Percentiles rank a stretch among this genome's conserved stretches.
phyloP scores from a whole-genome alignment of 1,140 invertebrate species.

The Papilio dardanus region DNA sequence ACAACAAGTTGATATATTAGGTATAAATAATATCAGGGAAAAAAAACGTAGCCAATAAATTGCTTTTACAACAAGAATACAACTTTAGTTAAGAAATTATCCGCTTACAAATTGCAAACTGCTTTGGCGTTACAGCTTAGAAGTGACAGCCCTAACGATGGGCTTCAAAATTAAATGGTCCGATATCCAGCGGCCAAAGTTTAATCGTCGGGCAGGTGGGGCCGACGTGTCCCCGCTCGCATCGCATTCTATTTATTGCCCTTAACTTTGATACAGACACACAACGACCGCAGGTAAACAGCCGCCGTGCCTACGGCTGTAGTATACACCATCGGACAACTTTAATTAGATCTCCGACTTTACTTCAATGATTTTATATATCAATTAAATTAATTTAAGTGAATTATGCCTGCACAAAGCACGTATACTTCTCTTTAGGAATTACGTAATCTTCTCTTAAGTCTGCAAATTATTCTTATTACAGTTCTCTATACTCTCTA shows the following conservation, averaged over 20 bases:
- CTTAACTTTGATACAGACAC: constrained; percentile 44
- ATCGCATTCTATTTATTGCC: constrained; percentile 61
- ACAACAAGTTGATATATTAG: too few relatives aligned
- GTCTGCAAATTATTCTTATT: too few relatives aligned
- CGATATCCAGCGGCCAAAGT: constrained; percentile 59
- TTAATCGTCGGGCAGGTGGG: constrained; percentile 73
- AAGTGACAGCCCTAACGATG: constrained; percentile 50
- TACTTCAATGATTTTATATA: background rate
- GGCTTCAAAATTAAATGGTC: constrained; percentile 60
- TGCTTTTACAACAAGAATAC: too few relatives aligned
- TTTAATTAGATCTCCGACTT: constrained; percentile 26
- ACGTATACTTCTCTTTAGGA: background rate
- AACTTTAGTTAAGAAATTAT: too few relatives aligned
- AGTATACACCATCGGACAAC: constrained; percentile 5
- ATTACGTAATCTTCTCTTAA: too few relatives aligned
- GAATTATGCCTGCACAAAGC: background rate
- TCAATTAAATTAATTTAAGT: constrained; percentile 9
- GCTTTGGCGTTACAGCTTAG: background rate
- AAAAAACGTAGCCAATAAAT: too few relatives aligned
- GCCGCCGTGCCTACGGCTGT: background rate
- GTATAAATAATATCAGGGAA: too few relatives aligned
- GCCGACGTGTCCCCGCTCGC: constrained; percentile 50
- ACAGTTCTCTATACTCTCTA: too few relatives aligned
- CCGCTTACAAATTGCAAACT: background rate
- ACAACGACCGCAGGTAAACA: constrained; percentile 31